Evolutionary conservation across 2,113 vertebrate genomes (phyloP), one percentile per base, ranked within the genome.

Genomic region (Aleadryas rufinucha): DNA sequence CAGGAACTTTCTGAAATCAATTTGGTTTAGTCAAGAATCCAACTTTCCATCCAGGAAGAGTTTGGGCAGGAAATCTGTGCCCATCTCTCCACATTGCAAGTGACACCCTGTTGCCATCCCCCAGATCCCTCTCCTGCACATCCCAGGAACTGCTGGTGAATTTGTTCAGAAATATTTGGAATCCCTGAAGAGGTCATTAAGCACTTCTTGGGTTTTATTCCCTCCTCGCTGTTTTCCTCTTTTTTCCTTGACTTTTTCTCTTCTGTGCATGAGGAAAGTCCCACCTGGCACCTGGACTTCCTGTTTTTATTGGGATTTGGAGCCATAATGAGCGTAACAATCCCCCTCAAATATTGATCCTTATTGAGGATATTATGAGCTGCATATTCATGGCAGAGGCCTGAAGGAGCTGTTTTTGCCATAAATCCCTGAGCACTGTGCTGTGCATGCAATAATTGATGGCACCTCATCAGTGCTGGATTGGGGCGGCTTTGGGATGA

Each of bases 131-230:
- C 78, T 79, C 56, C 52, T 28, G 35, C 42, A 59, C 84, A 56
- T 91, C 81, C 74, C 57, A 86, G 84, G 84, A 82, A 50, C 2
- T 79, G 61, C 70, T 89, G 87, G 22, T 61, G 91, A 83, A 54
- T 74, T 91, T 59, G 19, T 69, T 91, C 21, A 16, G 75, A 93
- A 91, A 88, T 33, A 49, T 39, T 70, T 11, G 0, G 3, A 66
- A 82, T 96, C 95, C 90, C 96, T 63, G 56, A 93, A 94, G 95
- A 94, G 71, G 75, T 96, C 87, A 94, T 96, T 89, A 97, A 96
- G 84, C 27, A 74, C n/a, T 86, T 87, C 30, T 85, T 57, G n/a
- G 44, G 64, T 90, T 96, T 87, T 77, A 94, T 94, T 77, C 45
- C 81, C 80, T 54, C 54, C 87, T 91, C 11, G 4, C 70, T 65